Evolutionary conservation across 2,797 vertebrate genomes (phyloP), one percentile per base, ranked within the genome.

Genomic region (Rhodeus uyekii): DNA sequence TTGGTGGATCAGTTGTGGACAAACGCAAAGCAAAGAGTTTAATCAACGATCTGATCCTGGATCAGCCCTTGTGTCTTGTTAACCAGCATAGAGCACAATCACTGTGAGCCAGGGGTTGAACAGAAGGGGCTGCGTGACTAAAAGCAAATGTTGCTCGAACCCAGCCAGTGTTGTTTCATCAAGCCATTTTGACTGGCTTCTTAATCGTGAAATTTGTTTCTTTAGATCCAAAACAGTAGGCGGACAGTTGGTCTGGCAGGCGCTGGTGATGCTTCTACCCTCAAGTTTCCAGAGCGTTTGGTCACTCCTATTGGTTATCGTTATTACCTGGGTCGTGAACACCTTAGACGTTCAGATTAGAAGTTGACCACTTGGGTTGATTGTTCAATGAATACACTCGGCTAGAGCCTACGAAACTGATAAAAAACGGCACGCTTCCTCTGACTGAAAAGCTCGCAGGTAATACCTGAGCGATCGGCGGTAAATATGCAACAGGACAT

Each of bases 51-150:
- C 63, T 82, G 73, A 76, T 82, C n/a, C 81, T 69, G 73, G 48
- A 82, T 76, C 81, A 82, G 78, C 34, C 67, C 39, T 71, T 50
- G 27, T 19, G 39, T 67, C 63, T 50, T 76, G 73, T 69, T 80
- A 78, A 68, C 48, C 24, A 78, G 38, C 48, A 19, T 78, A 32
- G 46, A 74, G n/a, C 32, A 36, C 76, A 46, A 55, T 82, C 60
- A 72, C 42, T 48, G 68, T 19, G 65, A 81, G 86, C 83, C 81
- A 83, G 86, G 80, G 83, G 86, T 72, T 71, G 55, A 76, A 82
- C 84, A 86, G 81, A 86, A 80, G 78, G 84, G 68, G 67, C 44
- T 68, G 55, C 73, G 27, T 64, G 65, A 80, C 78, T 81, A 75
- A 81, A 80, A 76, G 63, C 65, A 83, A 80, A 81, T 65, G 71